phyloP scores from a whole-genome alignment of 2,888 invertebrate species.

The Gryllus longicercus region DNA sequence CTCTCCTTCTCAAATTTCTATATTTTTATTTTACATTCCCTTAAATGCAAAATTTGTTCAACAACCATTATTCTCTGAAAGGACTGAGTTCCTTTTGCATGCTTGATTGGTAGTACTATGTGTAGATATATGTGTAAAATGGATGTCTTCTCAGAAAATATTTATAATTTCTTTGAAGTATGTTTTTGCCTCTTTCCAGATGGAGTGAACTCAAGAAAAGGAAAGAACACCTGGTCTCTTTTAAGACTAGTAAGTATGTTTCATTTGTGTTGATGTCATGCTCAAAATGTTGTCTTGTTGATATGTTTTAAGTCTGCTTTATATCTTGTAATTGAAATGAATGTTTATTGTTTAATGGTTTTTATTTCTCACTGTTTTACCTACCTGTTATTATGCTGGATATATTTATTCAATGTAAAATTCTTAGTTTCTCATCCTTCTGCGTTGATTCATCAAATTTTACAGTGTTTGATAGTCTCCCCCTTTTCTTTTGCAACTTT shows the following conservation, averaged over 20 bases:
- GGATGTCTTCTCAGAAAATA: slow-evolving; percentile 26
- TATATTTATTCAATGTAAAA: neutral
- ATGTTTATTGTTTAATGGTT: neutral
- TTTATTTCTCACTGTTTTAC: neutral
- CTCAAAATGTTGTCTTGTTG: neutral
- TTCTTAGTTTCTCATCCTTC: too few relatives aligned
- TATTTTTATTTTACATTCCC: neutral
- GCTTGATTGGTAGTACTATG: neutral
- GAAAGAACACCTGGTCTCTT: slow-evolving; percentile 49
- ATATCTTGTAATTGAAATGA: neutral
- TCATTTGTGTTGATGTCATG: neutral
- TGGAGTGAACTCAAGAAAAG: slow-evolving; percentile 44
- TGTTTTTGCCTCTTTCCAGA: slow-evolving; percentile 42
- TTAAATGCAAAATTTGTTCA: neutral
- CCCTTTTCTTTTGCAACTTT: too few relatives aligned
- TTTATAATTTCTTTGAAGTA: slow-evolving; percentile 37
- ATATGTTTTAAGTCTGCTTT: neutral
- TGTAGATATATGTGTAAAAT: neutral
- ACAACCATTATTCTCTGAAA: neutral
- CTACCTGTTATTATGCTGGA: neutral
- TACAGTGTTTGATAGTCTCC: too few relatives aligned
- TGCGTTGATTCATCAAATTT: too few relatives aligned
- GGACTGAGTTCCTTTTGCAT: slow-evolving; percentile 7
- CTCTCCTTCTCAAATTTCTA: neutral
- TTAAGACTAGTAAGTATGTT: slow-evolving; percentile 46